These are phyloP conservation scores for Amphibalanus amphitrite DNA, from an alignment of 1,140 invertebrate species.

Conservation along the genomic window DNA sequence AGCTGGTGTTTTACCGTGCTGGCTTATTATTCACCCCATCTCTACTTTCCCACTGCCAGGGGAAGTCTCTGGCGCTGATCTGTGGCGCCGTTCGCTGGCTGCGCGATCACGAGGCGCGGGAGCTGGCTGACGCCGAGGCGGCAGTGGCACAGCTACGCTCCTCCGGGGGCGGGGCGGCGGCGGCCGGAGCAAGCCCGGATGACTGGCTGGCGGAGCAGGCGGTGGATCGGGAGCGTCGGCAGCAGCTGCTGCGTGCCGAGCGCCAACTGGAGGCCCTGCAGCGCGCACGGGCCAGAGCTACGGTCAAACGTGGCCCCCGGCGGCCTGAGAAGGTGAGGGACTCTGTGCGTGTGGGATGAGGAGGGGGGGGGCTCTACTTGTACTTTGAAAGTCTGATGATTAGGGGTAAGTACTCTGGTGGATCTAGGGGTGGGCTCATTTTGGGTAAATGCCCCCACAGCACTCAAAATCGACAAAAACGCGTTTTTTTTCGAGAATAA, in stretches of 20 bases:
- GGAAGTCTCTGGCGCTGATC: constrained; percentile 4
- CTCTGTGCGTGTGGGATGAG: no score
- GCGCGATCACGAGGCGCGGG: constrained; percentile 2
- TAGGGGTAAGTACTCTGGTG: no score
- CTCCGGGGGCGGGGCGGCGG: not conserved
- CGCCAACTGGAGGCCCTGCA: not conserved
- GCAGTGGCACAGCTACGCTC: not conserved
- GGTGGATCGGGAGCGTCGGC: not conserved
- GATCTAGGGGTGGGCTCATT: no score
- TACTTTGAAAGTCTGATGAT: no score
- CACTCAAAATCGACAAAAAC: no score
- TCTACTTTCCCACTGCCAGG: not conserved
- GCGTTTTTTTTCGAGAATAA: no score
- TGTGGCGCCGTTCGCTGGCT: not conserved
- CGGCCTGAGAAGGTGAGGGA: not conserved
- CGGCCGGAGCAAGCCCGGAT: not conserved
- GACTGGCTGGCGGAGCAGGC: not conserved
- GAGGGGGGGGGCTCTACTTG: no score
- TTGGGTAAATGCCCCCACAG: no score
- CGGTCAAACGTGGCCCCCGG: not conserved
- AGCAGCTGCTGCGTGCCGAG: not conserved
- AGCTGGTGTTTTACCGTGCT: no score
- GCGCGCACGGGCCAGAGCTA: not conserved
- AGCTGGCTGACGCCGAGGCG: not conserved
- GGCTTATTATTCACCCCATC: no score